Evolutionary conservation across 1,140 invertebrate genomes (phyloP), one percentile per base, ranked within the genome.

Genomic region (Drosophila willistoni): DNA sequence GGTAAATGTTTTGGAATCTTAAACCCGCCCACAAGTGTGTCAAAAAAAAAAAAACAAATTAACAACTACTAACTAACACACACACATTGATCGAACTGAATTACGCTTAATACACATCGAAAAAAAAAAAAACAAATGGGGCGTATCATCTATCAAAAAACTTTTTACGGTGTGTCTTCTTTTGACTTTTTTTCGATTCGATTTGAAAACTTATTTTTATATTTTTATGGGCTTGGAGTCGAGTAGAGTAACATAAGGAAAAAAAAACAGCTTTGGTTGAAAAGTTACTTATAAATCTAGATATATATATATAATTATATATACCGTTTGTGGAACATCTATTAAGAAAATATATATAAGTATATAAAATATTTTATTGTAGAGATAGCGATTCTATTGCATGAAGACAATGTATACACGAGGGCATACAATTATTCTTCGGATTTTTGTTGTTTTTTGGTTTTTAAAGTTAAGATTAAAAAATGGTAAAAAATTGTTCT

Each of bases 391-490:
- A 59, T 59, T 36, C 33, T 41, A 39, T 60, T 14, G 57, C 29
- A 22, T 51, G 10, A 51, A 51, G 44, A 39, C n/a, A 9, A 14
- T 19, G 25, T 36, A 39, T 62, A 44, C 55, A 68, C 62, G 71
- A 68, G 51, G 57, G 55, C 59, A 75, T 13, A 39, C 64, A 51
- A 29, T 42, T 19, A 17, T 51, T 22, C 44, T 51, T 22, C 44
- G 44, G 44, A 51, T 51, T 51, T 51, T 17, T 19, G 17, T 47
- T 19, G 14, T 17, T 60, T 44, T 59, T 59, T 77, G 66, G 56
- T 47, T 34, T 51, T 54, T 17, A 61, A 64, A 55, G 29, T 29
- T 29, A 29, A 6, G 6, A 29, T 29, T 29, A 29, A 29, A 29
- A 29, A 77, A 77, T 77, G 62, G 2, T 36, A 36, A 10, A 36